These are phyloP conservation scores for Lydus trimaculatus DNA, from an alignment of 2,888 invertebrate genomes.

Conservation along the genomic window DNA sequence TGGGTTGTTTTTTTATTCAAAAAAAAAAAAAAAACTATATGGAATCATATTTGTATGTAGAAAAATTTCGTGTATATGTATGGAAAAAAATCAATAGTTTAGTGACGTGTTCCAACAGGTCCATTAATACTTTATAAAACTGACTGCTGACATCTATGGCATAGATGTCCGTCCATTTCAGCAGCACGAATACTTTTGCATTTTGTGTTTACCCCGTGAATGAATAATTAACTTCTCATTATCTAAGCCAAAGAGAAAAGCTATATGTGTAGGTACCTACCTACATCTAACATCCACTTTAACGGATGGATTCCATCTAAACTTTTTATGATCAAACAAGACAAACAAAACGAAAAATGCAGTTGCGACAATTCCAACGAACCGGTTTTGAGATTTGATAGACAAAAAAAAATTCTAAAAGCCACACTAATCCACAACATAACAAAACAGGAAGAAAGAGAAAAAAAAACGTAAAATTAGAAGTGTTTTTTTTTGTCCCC, in stretches of 20 bases:
- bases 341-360: conserved; percentile 16
- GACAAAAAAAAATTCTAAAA: neutral
- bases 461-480: neutral
- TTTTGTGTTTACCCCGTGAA: conserved; percentile 9
- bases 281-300: neutral
- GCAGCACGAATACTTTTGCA: conserved; percentile 14
- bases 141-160: conserved; percentile 18
- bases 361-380: conserved; percentile 2
- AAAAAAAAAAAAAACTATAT: conserved; percentile 22
- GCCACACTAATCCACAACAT: neutral
- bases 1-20: neutral
- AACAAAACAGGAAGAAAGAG: neutral
- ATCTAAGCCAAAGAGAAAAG: conserved; percentile 11
- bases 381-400: conserved; percentile 1
- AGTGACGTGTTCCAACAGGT: conserved; percentile 28
- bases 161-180: conserved; percentile 20
- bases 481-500: neutral
- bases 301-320: neutral
- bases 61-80: conserved; percentile 20
- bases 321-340: conserved; percentile 2
- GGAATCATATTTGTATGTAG: conserved; percentile 11
- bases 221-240: conserved; percentile 28
- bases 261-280: neutral
- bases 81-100: conserved; percentile 27
- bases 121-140: conserved; percentile 26